Evolutionary conservation across 64 coral and sea anemone species (phyloP), one percentile per base, ranked within the genome.

Genomic region (Dendrophyllia cribrosa): DNA sequence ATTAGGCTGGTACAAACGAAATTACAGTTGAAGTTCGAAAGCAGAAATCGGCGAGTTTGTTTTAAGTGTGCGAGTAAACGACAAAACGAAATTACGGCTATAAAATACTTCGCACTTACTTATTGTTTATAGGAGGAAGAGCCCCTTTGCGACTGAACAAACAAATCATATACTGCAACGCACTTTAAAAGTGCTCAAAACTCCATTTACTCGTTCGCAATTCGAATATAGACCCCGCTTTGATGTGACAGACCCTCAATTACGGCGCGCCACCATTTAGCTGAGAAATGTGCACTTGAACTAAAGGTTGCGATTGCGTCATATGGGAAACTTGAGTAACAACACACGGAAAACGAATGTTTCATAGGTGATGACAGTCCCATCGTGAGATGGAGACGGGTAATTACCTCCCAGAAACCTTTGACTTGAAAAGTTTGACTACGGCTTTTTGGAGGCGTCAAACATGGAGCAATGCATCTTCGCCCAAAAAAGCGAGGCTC

Each of bases 141-240:
- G 61, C 43, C 47, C 80, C 19, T 84, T 84, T 84, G 66, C 17
- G 43, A 67, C 80, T 84, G 16, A 66, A 84, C 80, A 84, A 84
- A 84, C 80, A 84, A 84, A 68, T 67, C 80, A 84, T 84, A 84
- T 43, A 48, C 62, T 50, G 80, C 62, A 84, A 16, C 60, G 45
- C 80, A 84, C 80, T 84, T 84, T 84, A 67, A 67, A 84, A 67
- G 80, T 84, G 58, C 80, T 84, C 80, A 84, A 84, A 67, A 48
- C 43, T 67, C 63, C 59, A 84, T 84, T 84, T 84, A 84, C 43
- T 47, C 19, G 61, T 66, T 67, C 80, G 50, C 13, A 23, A 17
- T 25, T 55, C 51, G 51, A 25, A 67, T 51, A 50, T 66, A 59
- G 56, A 9, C 58, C 24, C 77, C 77, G 55, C 58, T 80, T 80